phyloP scores from a whole-genome alignment of 2,797 vertebrate genomes.

The Chloroceryle amazona region DNA sequence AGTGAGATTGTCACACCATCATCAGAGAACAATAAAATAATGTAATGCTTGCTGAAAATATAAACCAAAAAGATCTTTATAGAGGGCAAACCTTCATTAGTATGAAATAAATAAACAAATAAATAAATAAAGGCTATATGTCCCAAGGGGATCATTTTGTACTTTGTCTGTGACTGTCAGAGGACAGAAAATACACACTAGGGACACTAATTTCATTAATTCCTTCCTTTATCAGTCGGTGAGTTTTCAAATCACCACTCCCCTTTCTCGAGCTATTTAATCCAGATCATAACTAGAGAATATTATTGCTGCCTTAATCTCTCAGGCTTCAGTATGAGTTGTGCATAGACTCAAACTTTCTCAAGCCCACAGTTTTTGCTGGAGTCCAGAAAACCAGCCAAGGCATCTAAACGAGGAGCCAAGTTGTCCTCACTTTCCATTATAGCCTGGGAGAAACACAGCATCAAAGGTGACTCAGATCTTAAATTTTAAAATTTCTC shows the following conservation, averaged over 20 bases:
- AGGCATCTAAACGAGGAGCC: background rate
- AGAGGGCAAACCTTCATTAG: constrained; percentile 2
- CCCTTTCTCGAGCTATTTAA: background rate
- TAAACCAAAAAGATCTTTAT: constrained; percentile 8
- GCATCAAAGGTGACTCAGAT: background rate
- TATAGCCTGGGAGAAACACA: background rate
- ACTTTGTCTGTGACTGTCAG: background rate
- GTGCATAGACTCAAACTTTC: background rate
- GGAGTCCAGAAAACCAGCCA: background rate
- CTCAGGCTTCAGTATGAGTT: background rate
- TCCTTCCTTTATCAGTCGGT: background rate
- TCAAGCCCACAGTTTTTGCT: background rate
- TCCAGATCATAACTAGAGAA: background rate
- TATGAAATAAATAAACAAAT: background rate
- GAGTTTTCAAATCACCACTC: background rate
- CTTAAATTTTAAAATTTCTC: background rate
- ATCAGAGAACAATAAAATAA: constrained; percentile 37
- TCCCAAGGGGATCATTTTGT: background rate
- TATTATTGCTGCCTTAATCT: background rate
- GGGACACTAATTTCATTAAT: background rate
- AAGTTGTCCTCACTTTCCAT: background rate
- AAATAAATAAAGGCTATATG: background rate
- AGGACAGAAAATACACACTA: background rate
- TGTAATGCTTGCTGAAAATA: constrained; percentile 5
- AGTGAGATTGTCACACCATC: background rate